These are phyloP conservation scores for Eubasilissa regina DNA, from an alignment of 1,140 invertebrate species.

Conservation along the genomic window DNA sequence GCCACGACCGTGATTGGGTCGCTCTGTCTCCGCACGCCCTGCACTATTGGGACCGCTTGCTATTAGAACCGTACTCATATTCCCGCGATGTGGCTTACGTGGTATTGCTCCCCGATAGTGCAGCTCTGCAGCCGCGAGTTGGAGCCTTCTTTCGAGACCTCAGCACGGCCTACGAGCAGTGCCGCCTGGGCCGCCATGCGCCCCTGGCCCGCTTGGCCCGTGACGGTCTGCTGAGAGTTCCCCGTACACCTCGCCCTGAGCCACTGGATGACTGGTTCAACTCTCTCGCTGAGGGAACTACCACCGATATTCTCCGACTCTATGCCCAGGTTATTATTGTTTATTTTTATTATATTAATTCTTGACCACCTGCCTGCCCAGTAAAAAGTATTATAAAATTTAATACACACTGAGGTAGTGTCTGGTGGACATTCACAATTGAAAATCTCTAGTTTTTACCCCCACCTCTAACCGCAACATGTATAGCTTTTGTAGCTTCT, in stretches of 20 bases:
- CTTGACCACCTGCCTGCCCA: background rate
- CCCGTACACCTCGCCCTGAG: conserved; percentile 79
- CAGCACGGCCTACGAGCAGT: conserved; percentile 93
- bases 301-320: conserved; percentile 86
- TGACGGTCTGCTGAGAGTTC: conserved; percentile 92
- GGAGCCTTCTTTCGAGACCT: conserved; percentile 94
- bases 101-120: conserved; percentile 94
- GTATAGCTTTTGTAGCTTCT: no score
- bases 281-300: conserved; percentile 83
- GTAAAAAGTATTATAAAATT: no score
- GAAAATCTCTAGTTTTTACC: no score
- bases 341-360: background rate
- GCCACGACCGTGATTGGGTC: conserved; percentile 96
- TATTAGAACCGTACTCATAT: conserved; percentile 95
- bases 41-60: conserved; percentile 94
- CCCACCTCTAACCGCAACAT: no score
- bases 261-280: conserved; percentile 94
- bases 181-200: conserved; percentile 90
- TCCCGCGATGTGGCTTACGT: conserved; percentile 95
- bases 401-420: no score
- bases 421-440: no score
- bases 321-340: conserved; percentile 81
- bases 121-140: conserved; percentile 84
- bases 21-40: conserved; percentile 93
- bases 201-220: conserved; percentile 87